Evolutionary conservation across 2,797 vertebrate species (phyloP), one percentile per base, ranked within the genome.

Genomic region (Poeciliopsis infans): DNA sequence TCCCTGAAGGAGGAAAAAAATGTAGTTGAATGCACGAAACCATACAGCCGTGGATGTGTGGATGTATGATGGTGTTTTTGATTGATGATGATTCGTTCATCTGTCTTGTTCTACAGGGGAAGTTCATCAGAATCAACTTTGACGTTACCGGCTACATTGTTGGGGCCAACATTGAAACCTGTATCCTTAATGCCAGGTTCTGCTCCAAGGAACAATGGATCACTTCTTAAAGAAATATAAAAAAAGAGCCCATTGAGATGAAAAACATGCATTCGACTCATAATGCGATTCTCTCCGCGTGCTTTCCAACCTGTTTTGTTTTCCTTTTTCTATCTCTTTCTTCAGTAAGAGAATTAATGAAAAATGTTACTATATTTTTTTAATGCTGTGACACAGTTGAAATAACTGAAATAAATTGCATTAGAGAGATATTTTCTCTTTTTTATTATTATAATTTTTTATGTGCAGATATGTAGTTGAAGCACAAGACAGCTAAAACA

Each of bases 101-200:
- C 59, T 59, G 57, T 77, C 85, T 57, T 83, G 77, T 83, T 79
- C 82, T 88, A n/a, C 92, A 96, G 95, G 95, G 95, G 69, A 96
- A 96, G 77, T 96, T 96, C 89, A 96, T 96, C 91, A 91, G 95
- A 85, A 80, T 96, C 89, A 96, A 96, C 93, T 96, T 96, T 73
- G 94, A 94, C 11, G 92, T 98, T 76, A 97, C 97, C 3, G 97
- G 97, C 78, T 98, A 98, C 93, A 98, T 98, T 3, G 97, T 99
- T 7, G 97, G 97, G 83, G 97, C 98, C 95, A 98, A 98, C 89
- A 98, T 98, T 77, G 97, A 89, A 85, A 89, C 97, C 11, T 99
- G 95, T 94, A 95, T 96, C 94, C 88, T 94, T 73, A 45, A 72
- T 41, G 16, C 31, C 25, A 5, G 28, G 36, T 59, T 25, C 74